These are phyloP conservation scores for Ammodytes dubius DNA, from an alignment of 2,113 vertebrate genomes.

Conservation along the genomic window DNA sequence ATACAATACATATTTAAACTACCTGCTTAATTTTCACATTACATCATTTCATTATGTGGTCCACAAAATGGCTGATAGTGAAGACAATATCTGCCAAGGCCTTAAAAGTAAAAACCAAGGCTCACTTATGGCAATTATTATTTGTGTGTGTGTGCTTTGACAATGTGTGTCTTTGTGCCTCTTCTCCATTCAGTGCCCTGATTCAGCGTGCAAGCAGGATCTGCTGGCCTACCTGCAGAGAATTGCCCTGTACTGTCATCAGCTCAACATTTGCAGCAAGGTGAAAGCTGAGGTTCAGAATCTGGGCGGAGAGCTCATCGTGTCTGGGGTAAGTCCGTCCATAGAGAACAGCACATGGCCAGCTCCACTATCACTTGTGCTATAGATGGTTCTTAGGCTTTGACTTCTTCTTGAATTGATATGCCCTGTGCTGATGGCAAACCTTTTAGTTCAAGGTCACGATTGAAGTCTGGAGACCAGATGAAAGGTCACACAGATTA, in stretches of 20 bases:
- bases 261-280: constrained; percentile 99
- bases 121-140: background rate
- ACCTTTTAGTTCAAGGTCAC: constrained; percentile 50
- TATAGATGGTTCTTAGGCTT: background rate
- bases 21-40: background rate
- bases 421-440: constrained; percentile 24
- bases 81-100: background rate
- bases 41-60: background rate
- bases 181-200: constrained; percentile 89
- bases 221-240: constrained; percentile 97
- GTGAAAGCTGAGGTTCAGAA: constrained; percentile 99
- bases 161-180: constrained; percentile 4
- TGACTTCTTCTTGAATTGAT: constrained; percentile 20
- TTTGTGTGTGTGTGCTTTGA: constrained; percentile 18
- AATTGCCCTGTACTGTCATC: constrained; percentile 97
- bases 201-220: constrained; percentile 97
- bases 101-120: background rate
- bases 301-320: constrained; percentile 97
- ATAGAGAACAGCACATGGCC: constrained; percentile 2
- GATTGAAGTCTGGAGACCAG: constrained; percentile 29
- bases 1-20: background rate
- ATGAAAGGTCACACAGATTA: constrained; percentile 56
- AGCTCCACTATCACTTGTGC: background rate
- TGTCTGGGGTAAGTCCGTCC: constrained; percentile 92
- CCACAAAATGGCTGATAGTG: background rate